These are phyloP conservation scores for Actias luna DNA, from an alignment of 2,888 invertebrate species.

Conservation along the genomic window DNA sequence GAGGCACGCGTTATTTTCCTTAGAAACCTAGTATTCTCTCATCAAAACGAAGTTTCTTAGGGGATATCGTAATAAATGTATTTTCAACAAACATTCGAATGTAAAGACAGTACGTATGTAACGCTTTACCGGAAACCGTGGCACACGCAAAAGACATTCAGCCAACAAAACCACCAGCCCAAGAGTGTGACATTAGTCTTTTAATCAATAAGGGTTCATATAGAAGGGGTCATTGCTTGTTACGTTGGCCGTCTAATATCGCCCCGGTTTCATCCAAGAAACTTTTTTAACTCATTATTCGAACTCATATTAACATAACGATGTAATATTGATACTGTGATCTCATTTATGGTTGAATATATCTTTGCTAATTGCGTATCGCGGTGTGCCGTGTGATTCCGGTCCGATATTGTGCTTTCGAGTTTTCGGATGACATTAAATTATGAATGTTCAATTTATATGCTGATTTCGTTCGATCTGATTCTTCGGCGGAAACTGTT, in stretches of 20 bases:
- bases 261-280: neutral
- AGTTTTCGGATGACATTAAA: conserved; percentile 11
- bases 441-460: conserved; percentile 34
- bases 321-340: neutral
- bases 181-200: too few relatives aligned
- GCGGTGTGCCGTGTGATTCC: conserved; percentile 23
- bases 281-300: neutral
- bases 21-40: too few relatives aligned
- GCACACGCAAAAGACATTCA: too few relatives aligned
- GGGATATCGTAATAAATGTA: too few relatives aligned
- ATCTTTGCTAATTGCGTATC: conserved; percentile 34
- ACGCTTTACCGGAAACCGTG: too few relatives aligned
- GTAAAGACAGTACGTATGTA: too few relatives aligned
- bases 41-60: too few relatives aligned
- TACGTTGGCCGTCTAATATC: neutral
- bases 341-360: conserved; percentile 13
- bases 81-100: too few relatives aligned
- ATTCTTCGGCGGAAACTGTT: conserved; percentile 61
- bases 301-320: conserved; percentile 1
- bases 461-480: conserved; percentile 46
- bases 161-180: too few relatives aligned
- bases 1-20: too few relatives aligned
- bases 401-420: conserved; percentile 18
- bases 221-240: neutral
- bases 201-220: too few relatives aligned